Evolutionary conservation across 2,797 vertebrate species (phyloP), one percentile per base, ranked within the genome.

Genomic region (Pipistrellus kuhlii): DNA sequence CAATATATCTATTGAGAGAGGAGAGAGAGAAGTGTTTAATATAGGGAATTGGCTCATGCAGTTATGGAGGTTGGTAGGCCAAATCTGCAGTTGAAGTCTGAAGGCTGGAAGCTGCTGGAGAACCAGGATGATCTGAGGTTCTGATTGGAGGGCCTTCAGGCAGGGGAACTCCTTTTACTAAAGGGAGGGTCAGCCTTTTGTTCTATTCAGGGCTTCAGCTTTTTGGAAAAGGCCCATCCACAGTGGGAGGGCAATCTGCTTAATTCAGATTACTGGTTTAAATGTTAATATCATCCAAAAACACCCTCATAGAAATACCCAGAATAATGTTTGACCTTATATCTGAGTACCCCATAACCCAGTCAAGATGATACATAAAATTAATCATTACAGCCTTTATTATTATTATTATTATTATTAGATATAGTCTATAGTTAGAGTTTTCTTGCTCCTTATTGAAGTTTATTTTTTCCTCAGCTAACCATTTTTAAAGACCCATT

Each of bases 391-490:
- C 2, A 21, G 17, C 3, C 15, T 85, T 48, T 38, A 46, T 35
- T 23, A 35, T 14, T 23, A 35, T 11, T 38, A 44, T 44, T 44
- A 44, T 44, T 27, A 23, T 66, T 32, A 38, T 32, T 68, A 85
- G n/a, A 12, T 76, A 21, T n/a, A 55, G 48, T 81, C 27, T 59
- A 78, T 18, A 75, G 35, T 53, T 35, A 93, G 38, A 6, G 23
- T 75, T 90, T 93, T 90, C 32, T 93, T 82, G 4, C 85, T 88
- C n/a, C 11, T 92, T 57, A 2, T 21, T 88, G 35, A 93, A 85
- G 4, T 89, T 59, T 51, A 82, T 93, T 91, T 72, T 72, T 88
- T 86, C n/a, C 32, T 84, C 48, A 48, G 75, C 25, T 21, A 51
- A 55, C 11, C 68, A 81, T 57, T 57, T 89, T 75, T n/a, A 21